phyloP scores from a whole-genome alignment of 2,797 vertebrate genomes.

The Oreonectes daqikongensis region DNA sequence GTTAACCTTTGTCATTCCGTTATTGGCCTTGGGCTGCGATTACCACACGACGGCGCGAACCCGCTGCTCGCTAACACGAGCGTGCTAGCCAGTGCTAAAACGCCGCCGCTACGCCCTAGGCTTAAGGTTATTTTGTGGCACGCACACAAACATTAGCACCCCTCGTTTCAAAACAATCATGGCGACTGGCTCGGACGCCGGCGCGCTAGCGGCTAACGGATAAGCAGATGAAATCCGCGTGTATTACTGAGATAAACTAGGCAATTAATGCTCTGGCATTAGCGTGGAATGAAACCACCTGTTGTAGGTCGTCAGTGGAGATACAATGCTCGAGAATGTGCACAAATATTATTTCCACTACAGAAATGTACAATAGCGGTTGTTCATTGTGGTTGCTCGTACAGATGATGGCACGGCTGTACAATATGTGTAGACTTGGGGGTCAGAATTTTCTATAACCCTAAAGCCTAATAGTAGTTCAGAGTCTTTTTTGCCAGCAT shows the following conservation, averaged over 20 bases:
- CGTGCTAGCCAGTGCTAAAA: not conserved
- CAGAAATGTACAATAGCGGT: not conserved
- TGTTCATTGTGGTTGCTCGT: not conserved
- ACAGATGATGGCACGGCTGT: not conserved
- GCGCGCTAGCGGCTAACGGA: not conserved
- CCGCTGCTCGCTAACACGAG: conserved; percentile 33
- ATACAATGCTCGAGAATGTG: not conserved
- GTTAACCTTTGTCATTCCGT: conserved; percentile 55
- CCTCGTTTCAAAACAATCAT: conserved; percentile 18
- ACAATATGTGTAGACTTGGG: not conserved
- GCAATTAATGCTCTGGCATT: conserved; percentile 8
- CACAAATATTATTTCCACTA: not conserved
- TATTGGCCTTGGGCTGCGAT: conserved; percentile 38
- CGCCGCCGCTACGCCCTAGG: not conserved
- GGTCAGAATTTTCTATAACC: not conserved
- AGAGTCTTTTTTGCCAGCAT: not conserved
- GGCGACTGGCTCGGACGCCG: not conserved
- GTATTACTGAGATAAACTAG: conserved; percentile 7
- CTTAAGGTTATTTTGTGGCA: conserved; percentile 31
- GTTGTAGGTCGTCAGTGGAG: not conserved
- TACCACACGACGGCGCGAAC: conserved; percentile 18
- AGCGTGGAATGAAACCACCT: conserved; percentile 10
- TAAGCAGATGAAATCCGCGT: not conserved
- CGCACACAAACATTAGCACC: conserved; percentile 12
- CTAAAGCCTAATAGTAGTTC: not conserved